Base-by-base conservation (phyloP, 2,888 invertebrate genomes). In the Cactoblastis cactorum region DNA sequence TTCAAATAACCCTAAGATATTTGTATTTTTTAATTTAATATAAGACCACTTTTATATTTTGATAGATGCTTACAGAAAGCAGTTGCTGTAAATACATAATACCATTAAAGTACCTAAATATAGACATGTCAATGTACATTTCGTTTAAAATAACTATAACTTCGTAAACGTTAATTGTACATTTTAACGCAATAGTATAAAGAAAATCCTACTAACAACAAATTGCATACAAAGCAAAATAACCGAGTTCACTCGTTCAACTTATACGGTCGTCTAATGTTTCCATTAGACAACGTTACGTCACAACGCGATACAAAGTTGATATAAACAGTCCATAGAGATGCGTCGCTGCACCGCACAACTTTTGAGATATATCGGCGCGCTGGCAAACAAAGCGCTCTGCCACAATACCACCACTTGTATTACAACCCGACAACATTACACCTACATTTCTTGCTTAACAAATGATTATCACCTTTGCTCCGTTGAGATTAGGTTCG, bases 311-410 rank as follows among this genome's bases (percentile, higher is more conserved):
- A 41, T 49, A 49, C 49, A 41, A 49, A 41, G 49, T 49, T 41
- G 49, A 49, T 49, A 65, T 63, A 64, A 59, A 58, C 55, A 56
- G 59, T 54, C 56, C 56, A 57, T 52, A 60, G 71, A 67, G 72
- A 73, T 75, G 77, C 74, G 74, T 74, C 71, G 73, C 69, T 73
- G 77, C 74, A 75, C n/a, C n/a, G 80, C 74, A 71, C 67, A 85
- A 85, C 74, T 87, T 85, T 82, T 69, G 71, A 81, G 80, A 84
- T 86, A 86, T 87, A 86, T 87, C 84, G 78, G 81, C 74, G 83
- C 79, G 83, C 77, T 77, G 69, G 72, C 82, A 80, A 80, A 86
- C 85, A 86, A 85, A 83, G 82, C 78, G 65, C 69, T 67, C 69
- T 68, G 67, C 75, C 74, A 83, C 83, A 85, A 84, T 80, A 77